A percentile compares a stretch with the other conserved stretches of the same genome.
These are phyloP conservation scores for Drosophila oshimai DNA, from an alignment of 1,140 invertebrate species.

Conservation along the genomic window DNA sequence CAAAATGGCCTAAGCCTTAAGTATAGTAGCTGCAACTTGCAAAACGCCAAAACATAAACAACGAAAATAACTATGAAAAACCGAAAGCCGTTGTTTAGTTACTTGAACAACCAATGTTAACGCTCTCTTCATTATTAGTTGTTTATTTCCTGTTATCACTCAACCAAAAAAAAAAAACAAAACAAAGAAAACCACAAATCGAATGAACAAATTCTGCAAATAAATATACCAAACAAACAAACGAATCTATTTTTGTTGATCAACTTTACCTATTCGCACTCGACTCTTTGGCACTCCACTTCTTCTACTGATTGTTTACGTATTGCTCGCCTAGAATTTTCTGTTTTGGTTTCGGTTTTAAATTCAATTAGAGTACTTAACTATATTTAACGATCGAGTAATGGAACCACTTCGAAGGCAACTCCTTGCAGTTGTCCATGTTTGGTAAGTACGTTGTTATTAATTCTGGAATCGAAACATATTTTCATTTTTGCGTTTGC, in stretches of 20 bases:
- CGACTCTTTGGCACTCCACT: constrained; percentile 39
- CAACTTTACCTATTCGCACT: constrained; percentile 42
- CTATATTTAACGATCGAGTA: constrained; percentile 16
- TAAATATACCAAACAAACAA: constrained; percentile 51
- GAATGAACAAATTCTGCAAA: constrained; percentile 45
- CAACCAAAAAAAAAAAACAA: constrained; percentile 27
- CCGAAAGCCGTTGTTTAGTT: constrained; percentile 22
- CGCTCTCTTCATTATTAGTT: constrained; percentile 26
- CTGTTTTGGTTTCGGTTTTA: constrained; percentile 5
- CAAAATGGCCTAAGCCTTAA: constrained; percentile 30
- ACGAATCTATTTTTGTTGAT: constrained; percentile 31
- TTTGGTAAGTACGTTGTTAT: constrained; percentile 21
- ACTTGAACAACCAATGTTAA: constrained; percentile 31
- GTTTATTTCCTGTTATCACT: constrained; percentile 43
- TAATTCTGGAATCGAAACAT: not conserved
- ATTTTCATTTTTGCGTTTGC: constrained; percentile 5
- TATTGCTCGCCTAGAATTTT: constrained; percentile 58
- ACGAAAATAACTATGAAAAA: not conserved
- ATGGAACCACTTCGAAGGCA: constrained; percentile 25
- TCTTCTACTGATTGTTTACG: constrained; percentile 34
- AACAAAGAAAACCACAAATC: constrained; percentile 46
- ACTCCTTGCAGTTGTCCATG: constrained; percentile 1
- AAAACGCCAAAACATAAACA: constrained; percentile 9
- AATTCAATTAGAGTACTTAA: constrained; percentile 18
- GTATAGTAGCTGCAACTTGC: constrained; percentile 39